Conservation (phyloP, 2,113 vertebrate genomes). For the Toxotes jaculatrix region DNA sequence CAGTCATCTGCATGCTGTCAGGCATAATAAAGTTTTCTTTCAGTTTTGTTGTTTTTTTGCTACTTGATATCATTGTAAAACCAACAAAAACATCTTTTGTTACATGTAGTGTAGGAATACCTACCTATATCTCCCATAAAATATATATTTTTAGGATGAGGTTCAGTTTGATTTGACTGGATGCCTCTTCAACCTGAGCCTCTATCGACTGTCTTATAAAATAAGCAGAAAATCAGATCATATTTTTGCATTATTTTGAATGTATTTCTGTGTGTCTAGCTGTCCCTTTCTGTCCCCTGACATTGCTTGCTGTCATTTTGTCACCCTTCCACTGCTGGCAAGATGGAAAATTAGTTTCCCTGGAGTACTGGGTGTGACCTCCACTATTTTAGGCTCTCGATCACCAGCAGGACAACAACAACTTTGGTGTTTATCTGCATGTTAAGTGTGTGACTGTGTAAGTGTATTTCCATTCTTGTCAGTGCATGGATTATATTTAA, state of each 20-base stretch:
- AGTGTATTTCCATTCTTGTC: slow-evolving; percentile 36
- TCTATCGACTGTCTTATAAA: not conserved
- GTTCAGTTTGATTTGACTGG: not conserved
- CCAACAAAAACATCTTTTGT: not conserved
- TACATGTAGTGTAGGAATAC: not conserved
- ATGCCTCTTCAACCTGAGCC: not conserved
- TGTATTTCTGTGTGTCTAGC: not conserved
- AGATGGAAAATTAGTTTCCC: slow-evolving; percentile 54
- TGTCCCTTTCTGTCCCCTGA: slow-evolving; percentile 14
- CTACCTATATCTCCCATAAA: not conserved
- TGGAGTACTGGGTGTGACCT: slow-evolving; percentile 48
- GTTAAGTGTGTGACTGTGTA: slow-evolving; percentile 16
- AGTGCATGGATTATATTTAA: slow-evolving; percentile 8
- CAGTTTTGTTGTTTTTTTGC: not conserved
- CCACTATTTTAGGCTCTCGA: slow-evolving; percentile 41
- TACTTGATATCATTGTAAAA: not conserved
- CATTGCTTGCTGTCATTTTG: slow-evolving; percentile 25
- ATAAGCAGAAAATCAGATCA: not conserved
- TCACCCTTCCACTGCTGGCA: slow-evolving; percentile 32
- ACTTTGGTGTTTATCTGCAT: slow-evolving; percentile 30
- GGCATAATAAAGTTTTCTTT: not conserved
- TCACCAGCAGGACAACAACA: slow-evolving; percentile 33
- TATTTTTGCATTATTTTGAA: not conserved
- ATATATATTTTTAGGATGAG: not conserved
- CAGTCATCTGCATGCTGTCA: not conserved